Evolutionary conservation across 2,113 vertebrate species (phyloP).

Genomic region (Cottus gobio): DNA sequence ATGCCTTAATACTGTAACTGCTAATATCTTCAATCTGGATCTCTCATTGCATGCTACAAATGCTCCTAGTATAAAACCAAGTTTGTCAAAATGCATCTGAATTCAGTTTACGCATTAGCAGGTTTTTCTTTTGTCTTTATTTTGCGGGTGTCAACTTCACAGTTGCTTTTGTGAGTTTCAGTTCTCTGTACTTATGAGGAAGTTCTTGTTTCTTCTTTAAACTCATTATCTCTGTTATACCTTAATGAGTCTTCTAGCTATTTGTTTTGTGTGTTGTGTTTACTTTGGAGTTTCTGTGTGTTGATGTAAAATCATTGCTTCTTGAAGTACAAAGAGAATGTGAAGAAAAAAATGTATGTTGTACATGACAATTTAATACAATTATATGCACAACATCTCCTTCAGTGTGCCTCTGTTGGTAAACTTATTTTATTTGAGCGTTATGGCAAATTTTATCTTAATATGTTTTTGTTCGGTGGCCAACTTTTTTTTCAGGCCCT

Average conservation of each 20-base stretch:
- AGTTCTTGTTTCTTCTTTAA: slow-evolving; percentile 26
- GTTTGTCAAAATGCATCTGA: neutral
- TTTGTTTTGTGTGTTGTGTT: slow-evolving; percentile 43
- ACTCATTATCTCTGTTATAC: neutral
- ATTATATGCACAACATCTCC: neutral
- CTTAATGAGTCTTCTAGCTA: neutral
- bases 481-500: slow-evolving; percentile 86
- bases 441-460: neutral
- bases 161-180: slow-evolving; percentile 33
- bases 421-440: neutral
- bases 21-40: neutral
- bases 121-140: neutral
- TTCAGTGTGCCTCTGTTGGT: neutral
- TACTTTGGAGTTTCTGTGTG: slow-evolving; percentile 52
- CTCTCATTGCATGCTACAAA: neutral
- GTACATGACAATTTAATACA: neutral
- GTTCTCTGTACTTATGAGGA: slow-evolving; percentile 30
- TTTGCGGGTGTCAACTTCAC: neutral
- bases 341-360: neutral
- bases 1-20: neutral
- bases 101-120: neutral
- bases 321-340: neutral
- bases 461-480: too few relatives aligned
- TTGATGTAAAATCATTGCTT: neutral
- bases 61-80: neutral